These are phyloP conservation scores for Typhlomys cinereus DNA, from an alignment of 2,113 vertebrate genomes.

Conservation along the genomic window DNA sequence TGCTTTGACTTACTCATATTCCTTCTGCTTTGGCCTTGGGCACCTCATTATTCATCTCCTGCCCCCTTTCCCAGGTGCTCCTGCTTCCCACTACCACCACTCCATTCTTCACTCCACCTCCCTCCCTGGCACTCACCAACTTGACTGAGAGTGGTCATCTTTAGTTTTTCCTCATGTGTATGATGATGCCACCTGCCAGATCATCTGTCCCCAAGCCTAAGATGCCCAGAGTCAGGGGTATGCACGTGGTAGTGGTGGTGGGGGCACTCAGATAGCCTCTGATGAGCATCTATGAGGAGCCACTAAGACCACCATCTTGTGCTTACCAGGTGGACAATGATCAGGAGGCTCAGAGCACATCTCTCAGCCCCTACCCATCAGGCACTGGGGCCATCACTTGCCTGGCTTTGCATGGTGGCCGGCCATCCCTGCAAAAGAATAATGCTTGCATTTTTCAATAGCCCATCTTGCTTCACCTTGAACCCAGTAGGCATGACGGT, in stretches of 20 bases:
- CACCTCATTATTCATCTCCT: background rate
- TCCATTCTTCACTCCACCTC: accelerated
- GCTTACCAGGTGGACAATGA: background rate
- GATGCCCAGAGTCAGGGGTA: background rate
- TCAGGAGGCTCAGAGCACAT: background rate
- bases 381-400: background rate
- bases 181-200: background rate
- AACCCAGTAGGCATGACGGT: background rate
- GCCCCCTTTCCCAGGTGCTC: background rate
- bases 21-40: background rate
- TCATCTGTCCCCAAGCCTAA: background rate
- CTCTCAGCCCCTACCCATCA: background rate
- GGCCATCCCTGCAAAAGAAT: background rate
- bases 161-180: background rate
- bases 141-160: background rate
- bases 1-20: background rate
- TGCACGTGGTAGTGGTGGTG: background rate
- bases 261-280: background rate
- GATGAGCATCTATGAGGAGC: background rate
- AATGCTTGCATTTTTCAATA: background rate
- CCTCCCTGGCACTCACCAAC: background rate
- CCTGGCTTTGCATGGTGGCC: background rate
- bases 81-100: background rate
- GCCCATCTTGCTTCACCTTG: background rate
- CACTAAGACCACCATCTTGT: background rate